Evolutionary conservation across 2,113 vertebrate genomes (phyloP).

Genomic region (human (Homo sapiens)): GRCh38 chr3:51228001-51228500

Average conservation of each 20-base stretch:
- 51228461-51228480: neutral
- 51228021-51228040: constrained; percentile 97
- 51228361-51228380: neutral
- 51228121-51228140: neutral
- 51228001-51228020: constrained; percentile 97
- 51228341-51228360: neutral
- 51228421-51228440: neutral
- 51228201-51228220: neutral
- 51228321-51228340: neutral
- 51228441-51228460: neutral
- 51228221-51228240: neutral
- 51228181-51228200: neutral
- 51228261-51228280: neutral
- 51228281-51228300: constrained; percentile 38
- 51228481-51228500: neutral
- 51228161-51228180: neutral
- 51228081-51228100: constrained; percentile 92
- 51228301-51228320: neutral
- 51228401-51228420: neutral
- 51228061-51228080: constrained; percentile 96
- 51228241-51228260: neutral
- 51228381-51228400: neutral
- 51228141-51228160: neutral
- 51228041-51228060: constrained; percentile 97
- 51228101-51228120: neutral